Evolutionary conservation across 2,797 vertebrate species (phyloP).

Genomic region (Bucorvus abyssinicus): DNA sequence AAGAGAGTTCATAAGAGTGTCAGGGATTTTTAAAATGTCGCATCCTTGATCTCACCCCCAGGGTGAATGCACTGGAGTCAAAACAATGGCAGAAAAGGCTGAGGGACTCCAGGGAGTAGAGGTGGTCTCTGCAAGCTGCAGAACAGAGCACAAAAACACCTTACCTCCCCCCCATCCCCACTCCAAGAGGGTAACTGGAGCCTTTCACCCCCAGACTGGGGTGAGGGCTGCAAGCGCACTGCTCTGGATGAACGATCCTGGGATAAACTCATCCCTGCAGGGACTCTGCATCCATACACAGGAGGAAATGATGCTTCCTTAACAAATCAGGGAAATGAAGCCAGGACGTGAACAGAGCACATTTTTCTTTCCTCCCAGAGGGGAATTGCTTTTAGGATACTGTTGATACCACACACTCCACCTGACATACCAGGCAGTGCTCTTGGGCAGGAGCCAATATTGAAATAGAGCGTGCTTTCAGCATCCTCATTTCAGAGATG

Average conservation of each 20-base stretch:
- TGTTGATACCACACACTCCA: accelerated
- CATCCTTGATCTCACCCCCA: background rate
- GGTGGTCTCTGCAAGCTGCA: background rate
- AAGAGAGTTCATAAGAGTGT: background rate
- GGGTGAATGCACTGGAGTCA: background rate
- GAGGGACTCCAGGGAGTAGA: background rate
- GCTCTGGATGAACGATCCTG: background rate
- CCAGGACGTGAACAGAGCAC: background rate
- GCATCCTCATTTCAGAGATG: background rate
- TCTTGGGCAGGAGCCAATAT: background rate
- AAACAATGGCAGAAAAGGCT: background rate
- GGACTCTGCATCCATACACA: background rate
- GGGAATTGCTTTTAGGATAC: background rate
- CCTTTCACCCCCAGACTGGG: background rate
- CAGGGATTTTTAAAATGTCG: slow-evolving; percentile 19
- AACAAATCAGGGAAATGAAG: background rate
- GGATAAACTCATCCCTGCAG: background rate
- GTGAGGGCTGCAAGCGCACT: background rate
- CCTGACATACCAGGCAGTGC: background rate
- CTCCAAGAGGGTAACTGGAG: background rate
- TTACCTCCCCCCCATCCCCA: background rate
- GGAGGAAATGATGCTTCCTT: background rate
- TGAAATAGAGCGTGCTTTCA: background rate
- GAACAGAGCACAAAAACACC: background rate
- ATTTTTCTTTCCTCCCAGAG: background rate